Conservation (phyloP, 1,140 invertebrate genomes). For the Drosophila repleta region DNA sequence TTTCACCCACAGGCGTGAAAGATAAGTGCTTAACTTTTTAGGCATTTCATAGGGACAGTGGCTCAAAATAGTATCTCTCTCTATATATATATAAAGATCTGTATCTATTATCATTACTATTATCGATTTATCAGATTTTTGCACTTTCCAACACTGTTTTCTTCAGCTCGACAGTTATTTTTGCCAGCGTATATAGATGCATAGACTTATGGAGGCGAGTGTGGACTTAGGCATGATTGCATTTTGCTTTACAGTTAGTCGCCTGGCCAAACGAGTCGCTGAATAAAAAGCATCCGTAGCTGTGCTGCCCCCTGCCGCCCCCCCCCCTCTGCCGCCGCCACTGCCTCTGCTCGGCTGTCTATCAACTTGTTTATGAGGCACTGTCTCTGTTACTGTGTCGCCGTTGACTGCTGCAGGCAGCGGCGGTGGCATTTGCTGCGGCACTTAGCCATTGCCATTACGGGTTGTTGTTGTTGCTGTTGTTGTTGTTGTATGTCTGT, state of each 20-base stretch:
- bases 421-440: constrained; percentile 25
- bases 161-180: neutral
- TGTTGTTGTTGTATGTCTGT: too few relatives aligned
- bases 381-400: constrained; percentile 32
- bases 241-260: constrained; percentile 22
- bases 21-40: too few relatives aligned
- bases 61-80: too few relatives aligned
- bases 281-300: constrained; percentile 25
- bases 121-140: too few relatives aligned
- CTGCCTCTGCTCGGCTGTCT: constrained; percentile 28
- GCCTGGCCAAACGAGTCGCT: constrained; percentile 21
- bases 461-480: constrained; percentile 26
- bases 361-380: constrained; percentile 54
- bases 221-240: constrained; percentile 13
- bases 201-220: neutral
- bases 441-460: constrained; percentile 41
- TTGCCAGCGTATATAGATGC: neutral
- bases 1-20: too few relatives aligned
- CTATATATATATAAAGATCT: too few relatives aligned
- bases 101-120: too few relatives aligned
- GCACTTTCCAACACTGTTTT: neutral
- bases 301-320: neutral
- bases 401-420: constrained; percentile 19
- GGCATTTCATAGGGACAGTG: too few relatives aligned
- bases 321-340: neutral